Base-by-base conservation (phyloP, 2,888 invertebrate species). In the Phortica magna region DNA sequence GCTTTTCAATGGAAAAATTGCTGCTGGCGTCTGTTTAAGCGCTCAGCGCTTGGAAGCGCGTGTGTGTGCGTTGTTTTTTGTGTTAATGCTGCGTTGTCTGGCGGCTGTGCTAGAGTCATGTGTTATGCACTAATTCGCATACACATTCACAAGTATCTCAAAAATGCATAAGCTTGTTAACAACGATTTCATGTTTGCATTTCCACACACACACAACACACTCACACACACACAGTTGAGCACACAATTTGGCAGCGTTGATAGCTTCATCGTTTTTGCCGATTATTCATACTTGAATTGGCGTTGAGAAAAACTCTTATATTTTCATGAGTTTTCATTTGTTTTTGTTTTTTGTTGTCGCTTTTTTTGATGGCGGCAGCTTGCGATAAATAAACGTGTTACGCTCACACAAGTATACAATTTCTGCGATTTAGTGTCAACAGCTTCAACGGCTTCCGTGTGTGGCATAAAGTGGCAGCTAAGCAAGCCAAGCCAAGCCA, bases 1-100 rank as follows among this genome's bases (percentile, higher is more conserved):
- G 84, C 80, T 77, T 61, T 75, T 81, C 86, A 86, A 88, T 87
- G 86, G 84, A 87, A 84, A 83, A 17, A 19, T 87, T 81, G 79
- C 83, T 65, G 65, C 17, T 65, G 61, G 22, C 31, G 41, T 10
- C 31, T 31, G 31, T 31, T 12, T 48, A 48, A 9, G 48, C 48
- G 14, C 48, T 48, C 48, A 48, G 7, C 39, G 19, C 64, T 55
- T 55, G 53, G 53, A 31, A 71, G 39, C 14, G 10, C 48, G 48
- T 48, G 48, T 48, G 48, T 48, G 14, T 48, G 48, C 7, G 48
- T 48, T 48, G 48, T 48, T 9, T 48, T 48, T 9, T 48, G 48
- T 48, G 48, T 48, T 12, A 48, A 14, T 14, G 41, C 39, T 65
- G 6, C n/a, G 4, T 59, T 10, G 53, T 53, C 53, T n/a, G 53